These are phyloP conservation scores for Linyphia triangularis DNA, from an alignment of 2,888 invertebrate species.

Conservation along the genomic window DNA sequence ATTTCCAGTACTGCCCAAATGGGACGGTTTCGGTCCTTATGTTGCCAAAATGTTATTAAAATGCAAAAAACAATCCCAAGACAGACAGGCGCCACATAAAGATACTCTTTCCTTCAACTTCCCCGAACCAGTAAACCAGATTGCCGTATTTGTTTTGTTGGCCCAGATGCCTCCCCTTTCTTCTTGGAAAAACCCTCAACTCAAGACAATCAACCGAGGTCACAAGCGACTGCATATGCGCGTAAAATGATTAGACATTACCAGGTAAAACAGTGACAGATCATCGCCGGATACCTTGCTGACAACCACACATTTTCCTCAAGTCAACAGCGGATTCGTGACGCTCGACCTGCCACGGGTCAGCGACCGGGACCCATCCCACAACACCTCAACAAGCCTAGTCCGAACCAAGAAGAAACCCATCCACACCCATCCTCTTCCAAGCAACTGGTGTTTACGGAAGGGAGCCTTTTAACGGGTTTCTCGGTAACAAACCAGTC, in stretches of 20 bases:
- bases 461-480: slow-evolving; percentile 49
- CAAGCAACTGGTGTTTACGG: slow-evolving; percentile 67
- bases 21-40: too few relatives aligned
- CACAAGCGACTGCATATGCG: background rate
- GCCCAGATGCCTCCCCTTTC: background rate
- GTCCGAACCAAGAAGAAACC: background rate
- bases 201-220: too few relatives aligned
- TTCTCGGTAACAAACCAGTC: background rate
- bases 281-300: slow-evolving; percentile 40
- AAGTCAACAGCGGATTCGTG: slow-evolving; percentile 23
- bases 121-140: background rate
- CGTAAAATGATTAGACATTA: background rate
- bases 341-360: slow-evolving; percentile 31
- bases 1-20: too few relatives aligned
- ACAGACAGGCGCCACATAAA: too few relatives aligned
- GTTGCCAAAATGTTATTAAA: too few relatives aligned
- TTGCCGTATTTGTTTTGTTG: background rate
- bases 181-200: background rate
- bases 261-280: background rate
- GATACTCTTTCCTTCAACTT: background rate
- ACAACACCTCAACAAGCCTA: background rate
- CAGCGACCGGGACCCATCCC: slow-evolving; percentile 34
- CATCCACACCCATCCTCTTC: slow-evolving; percentile 19
- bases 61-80: too few relatives aligned
- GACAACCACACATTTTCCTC: slow-evolving; percentile 19